phyloP scores from a whole-genome alignment of 2,797 vertebrate species.

The Pipistrellus pygmaeus region DNA sequence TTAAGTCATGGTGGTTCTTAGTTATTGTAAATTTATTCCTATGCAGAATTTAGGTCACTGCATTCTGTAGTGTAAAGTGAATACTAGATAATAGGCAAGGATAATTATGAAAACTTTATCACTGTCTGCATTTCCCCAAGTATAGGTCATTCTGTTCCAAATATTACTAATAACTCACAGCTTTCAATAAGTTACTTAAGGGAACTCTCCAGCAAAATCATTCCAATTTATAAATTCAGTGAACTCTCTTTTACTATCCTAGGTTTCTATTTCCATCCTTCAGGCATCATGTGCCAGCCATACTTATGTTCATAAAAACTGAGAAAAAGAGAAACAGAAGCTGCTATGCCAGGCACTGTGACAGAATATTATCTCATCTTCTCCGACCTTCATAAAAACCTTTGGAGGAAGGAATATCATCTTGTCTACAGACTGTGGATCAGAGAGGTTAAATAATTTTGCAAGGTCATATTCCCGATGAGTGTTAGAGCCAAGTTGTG shows the following conservation, averaged over 20 bases:
- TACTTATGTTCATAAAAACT: background rate
- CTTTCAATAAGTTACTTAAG: slow-evolving; percentile 45
- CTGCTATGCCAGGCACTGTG: background rate
- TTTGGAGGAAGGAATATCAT: slow-evolving; percentile 65
- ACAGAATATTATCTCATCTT: slow-evolving; percentile 63
- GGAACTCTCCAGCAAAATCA: background rate
- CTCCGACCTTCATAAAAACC: slow-evolving; percentile 63
- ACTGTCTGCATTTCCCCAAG: slow-evolving; percentile 9
- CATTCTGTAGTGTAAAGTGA: slow-evolving; percentile 43
- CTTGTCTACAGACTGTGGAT: slow-evolving; percentile 52
- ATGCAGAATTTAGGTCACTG: background rate
- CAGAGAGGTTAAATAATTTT: slow-evolving; percentile 67
- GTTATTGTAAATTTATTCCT: slow-evolving; percentile 46
- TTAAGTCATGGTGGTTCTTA: background rate
- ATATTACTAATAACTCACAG: slow-evolving; percentile 62
- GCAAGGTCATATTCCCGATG: slow-evolving; percentile 40
- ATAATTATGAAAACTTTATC: slow-evolving; percentile 30
- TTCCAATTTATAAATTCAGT: slow-evolving; percentile 42
- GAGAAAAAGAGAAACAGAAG: slow-evolving; percentile 45
- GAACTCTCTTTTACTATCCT: slow-evolving; percentile 19
- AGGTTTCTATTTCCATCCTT: slow-evolving; percentile 1
- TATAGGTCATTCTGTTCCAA: slow-evolving; percentile 32
- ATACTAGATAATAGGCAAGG: slow-evolving; percentile 33
- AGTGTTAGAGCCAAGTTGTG: slow-evolving; percentile 37
- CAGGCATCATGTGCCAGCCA: background rate